Conservation (phyloP, 2,797 vertebrate species). For the Myripristis murdjan region DNA sequence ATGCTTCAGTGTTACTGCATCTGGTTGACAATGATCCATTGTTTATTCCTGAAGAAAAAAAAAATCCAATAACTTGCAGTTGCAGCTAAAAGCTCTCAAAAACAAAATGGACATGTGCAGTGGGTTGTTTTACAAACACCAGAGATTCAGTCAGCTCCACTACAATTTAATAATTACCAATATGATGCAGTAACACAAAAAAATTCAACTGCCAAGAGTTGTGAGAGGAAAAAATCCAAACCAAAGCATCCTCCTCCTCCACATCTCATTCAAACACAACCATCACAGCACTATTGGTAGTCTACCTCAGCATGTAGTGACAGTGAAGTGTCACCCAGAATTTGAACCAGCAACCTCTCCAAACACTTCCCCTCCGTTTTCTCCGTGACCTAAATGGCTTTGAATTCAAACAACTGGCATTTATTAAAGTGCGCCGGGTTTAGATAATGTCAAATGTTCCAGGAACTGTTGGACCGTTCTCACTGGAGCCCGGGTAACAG, state of each 20-base stretch:
- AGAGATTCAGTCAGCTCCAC: neutral
- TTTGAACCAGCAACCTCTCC: neutral
- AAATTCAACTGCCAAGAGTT: neutral
- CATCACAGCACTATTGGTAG: too few species aligned
- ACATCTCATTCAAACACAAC: too few species aligned
- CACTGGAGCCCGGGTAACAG: neutral
- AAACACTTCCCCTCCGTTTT: neutral
- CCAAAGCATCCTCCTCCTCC: too few species aligned
- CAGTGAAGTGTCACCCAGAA: neutral
- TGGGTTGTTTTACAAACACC: too few species aligned
- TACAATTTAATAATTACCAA: neutral
- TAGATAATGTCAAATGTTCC: slow-evolving; percentile 39
- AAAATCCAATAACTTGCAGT: neutral
- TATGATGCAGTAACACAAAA: neutral
- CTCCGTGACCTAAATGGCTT: neutral
- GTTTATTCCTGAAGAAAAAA: slow-evolving; percentile 2
- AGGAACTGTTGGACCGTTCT: slow-evolving; percentile 7
- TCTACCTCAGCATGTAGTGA: neutral
- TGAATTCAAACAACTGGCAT: slow-evolving; percentile 27
- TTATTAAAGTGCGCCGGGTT: slow-evolving; percentile 18
- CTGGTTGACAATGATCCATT: neutral
- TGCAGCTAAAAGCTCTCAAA: neutral
- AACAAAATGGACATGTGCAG: neutral
- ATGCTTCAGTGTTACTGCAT: neutral
- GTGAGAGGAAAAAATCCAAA: too few species aligned